A percentile compares a stretch with the other conserved stretches of the same genome.
Conservation (phyloP, 1,140 invertebrate species). For the Drosophila trapezifrons region DNA sequence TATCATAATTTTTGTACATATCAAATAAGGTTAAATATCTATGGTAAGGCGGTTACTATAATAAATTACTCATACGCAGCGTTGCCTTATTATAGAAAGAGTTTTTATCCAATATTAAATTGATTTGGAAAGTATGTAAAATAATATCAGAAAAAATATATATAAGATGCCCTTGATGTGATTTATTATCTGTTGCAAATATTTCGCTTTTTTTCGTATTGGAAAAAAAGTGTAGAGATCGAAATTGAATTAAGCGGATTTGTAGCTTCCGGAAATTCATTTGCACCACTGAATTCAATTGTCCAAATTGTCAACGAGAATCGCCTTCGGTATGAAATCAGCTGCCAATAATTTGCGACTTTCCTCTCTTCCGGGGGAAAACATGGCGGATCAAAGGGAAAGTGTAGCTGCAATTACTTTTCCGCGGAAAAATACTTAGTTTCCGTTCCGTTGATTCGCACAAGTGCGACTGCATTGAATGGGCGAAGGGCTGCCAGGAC, state of each 20-base stretch:
- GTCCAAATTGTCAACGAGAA: conserved; percentile 3
- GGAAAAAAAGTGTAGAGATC: no score
- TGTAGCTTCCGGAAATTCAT: conserved; percentile 9
- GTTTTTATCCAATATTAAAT: background rate
- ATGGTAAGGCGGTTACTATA: background rate
- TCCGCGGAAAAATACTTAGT: conserved; percentile 40
- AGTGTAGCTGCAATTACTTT: conserved; percentile 49
- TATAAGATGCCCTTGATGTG: background rate
- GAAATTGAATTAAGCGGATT: conserved; percentile 1
- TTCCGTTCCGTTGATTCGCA: conserved; percentile 30
- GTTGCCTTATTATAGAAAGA: background rate
- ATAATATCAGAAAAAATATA: background rate
- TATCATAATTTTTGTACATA: background rate
- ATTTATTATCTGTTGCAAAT: background rate
- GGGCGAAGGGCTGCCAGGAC: conserved; percentile 3
- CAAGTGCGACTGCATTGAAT: conserved; percentile 35
- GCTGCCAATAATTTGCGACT: conserved; percentile 28
- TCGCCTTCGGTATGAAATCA: conserved; percentile 26
- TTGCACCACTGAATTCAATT: conserved; percentile 4
- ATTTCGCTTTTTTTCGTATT: background rate
- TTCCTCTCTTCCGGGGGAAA: conserved; percentile 14
- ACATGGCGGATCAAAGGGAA: conserved; percentile 9
- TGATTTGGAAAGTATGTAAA: background rate
- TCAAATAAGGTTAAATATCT: background rate
- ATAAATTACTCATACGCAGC: conserved; percentile 11